These are phyloP conservation scores for Malurus melanocephalus DNA, from an alignment of 2,113 vertebrate species.

Conservation along the genomic window DNA sequence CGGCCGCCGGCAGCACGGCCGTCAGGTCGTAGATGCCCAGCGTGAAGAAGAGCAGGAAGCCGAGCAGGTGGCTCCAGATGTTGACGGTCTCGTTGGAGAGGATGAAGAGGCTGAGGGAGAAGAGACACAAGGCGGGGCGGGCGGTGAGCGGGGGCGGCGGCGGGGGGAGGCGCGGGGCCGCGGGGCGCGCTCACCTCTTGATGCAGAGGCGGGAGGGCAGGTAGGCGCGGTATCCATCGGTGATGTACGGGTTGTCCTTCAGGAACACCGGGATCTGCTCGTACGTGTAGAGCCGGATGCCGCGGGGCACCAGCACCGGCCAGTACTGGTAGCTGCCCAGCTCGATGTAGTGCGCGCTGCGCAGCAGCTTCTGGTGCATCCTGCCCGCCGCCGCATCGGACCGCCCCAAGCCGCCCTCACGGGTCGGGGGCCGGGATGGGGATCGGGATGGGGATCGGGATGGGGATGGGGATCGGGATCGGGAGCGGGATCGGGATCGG, in stretches of 20 bases:
- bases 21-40: slow-evolving; percentile 90
- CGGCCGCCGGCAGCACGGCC: slow-evolving; percentile 80
- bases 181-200: slow-evolving; percentile 78
- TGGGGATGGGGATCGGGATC: accelerated
- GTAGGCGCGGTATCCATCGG: slow-evolving; percentile 94
- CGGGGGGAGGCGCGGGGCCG: too few relatives aligned
- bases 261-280: slow-evolving; percentile 91
- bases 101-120: slow-evolving; percentile 83
- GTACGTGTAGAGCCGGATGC: slow-evolving; percentile 91
- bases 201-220: slow-evolving; percentile 90
- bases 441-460: accelerated
- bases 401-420: background rate
- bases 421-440: background rate
- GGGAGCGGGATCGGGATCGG: background rate
- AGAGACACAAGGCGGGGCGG: background rate
- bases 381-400: slow-evolving; percentile 26
- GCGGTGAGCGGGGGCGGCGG: background rate
- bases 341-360: slow-evolving; percentile 89
- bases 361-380: slow-evolving; percentile 90
- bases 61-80: slow-evolving; percentile 94
- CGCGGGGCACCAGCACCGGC: slow-evolving; percentile 90
- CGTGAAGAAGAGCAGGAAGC: slow-evolving; percentile 89
- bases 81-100: slow-evolving; percentile 93
- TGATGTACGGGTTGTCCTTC: slow-evolving; percentile 94
- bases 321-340: slow-evolving; percentile 93